Evolutionary conservation across 1,140 invertebrate genomes (phyloP), one percentile per base, ranked within the genome.

Genomic region (Asobara japonica): DNA sequence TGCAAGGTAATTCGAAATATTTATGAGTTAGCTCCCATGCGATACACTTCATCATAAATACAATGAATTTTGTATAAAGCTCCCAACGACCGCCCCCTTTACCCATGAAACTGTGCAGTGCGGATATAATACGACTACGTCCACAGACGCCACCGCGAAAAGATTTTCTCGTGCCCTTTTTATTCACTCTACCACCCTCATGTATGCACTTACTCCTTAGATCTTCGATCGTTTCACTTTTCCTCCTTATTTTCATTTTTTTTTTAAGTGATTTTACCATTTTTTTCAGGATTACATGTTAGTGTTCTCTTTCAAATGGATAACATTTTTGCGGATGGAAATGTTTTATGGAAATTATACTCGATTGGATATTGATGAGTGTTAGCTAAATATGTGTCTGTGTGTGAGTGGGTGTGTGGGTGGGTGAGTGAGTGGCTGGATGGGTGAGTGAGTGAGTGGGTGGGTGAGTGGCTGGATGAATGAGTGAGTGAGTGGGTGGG

Each of bases 1-100:
- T 71, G 69, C 33, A 33, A 65, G 69, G 69, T 71, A 71, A 66
- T 71, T 71, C 62, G 61, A 65, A 71, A 71, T 71, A 71, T 71
- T 71, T 62, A 71, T 71, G 69, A 66, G 69, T n/a, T 11, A 41
- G 48, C 62, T 65, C 69, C 29, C 62, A 56, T 22, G 61, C 62
- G 69, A 71, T 71, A 65, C 62, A 71, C 41, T 71, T 71, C 69
- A 71, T 71, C 69, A 71, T 71, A 71, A 62, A 71, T 71, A 71
- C 69, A 71, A 71, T 71, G 69, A 71, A 71, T 71, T 71, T 65
- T 71, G 69, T 71, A 71, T 71, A 62, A 62, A 71, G 64, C 36
- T 41, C 45, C n/a, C 27, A 16, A 30, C 27, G n/a, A n/a, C 60
- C n/a, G 16, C 10, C 22, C 51, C 51, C 13, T 20, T 3, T 8